Base-by-base conservation (phyloP, 2,797 vertebrate species). In the Etheostoma perlongum region DNA sequence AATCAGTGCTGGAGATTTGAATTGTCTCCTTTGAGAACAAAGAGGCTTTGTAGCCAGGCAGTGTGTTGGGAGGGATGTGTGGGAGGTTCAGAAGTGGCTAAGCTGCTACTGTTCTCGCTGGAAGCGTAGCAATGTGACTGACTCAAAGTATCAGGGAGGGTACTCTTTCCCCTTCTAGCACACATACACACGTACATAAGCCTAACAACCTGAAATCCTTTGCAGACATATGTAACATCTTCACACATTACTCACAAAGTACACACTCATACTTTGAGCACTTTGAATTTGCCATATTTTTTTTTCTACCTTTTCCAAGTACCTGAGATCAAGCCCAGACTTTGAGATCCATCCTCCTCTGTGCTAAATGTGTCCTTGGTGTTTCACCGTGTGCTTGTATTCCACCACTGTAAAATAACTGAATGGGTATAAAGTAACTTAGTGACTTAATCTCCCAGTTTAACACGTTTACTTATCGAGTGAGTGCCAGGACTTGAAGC, bases 1-100 rank as follows among this genome's bases (percentile, higher is more conserved):
- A 91, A 86, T 82, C 6, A 25, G 81, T 84, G 82, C 84, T 58
- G 78, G 73, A 87, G 88, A 86, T 90, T 89, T 83, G 88, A 90
- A 89, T 91, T 88, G 87, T 94, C 83, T 92, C 79, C 78, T 79
- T 74, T 42, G 81, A 86, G 91, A 92, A 91, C 88, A 93, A 91
- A 91, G 87, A 79, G 69, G 64, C 82, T 93, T 90, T 94, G 88
- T 92, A 84, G 85, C 86, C 76, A 4, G 81, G 79, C 71, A 27
- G 78, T 79, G 75, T 71, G 54, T 85, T 62, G 80, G 69, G 79
- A 78, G 71, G 59, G 44, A 62, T 75, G 86, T 90, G 92, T 92
- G 90, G 92, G 92, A 84, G 90, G 90, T 87, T 93, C 83, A 82
- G 46, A 82, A 85, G 85, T 85, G 89, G 90, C 85, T 92, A 85